Percentiles rank a stretch among this genome's conserved stretches.
These are phyloP conservation scores for Stratiomys singularior DNA, from an alignment of 2,888 invertebrate species.

Conservation along the genomic window DNA sequence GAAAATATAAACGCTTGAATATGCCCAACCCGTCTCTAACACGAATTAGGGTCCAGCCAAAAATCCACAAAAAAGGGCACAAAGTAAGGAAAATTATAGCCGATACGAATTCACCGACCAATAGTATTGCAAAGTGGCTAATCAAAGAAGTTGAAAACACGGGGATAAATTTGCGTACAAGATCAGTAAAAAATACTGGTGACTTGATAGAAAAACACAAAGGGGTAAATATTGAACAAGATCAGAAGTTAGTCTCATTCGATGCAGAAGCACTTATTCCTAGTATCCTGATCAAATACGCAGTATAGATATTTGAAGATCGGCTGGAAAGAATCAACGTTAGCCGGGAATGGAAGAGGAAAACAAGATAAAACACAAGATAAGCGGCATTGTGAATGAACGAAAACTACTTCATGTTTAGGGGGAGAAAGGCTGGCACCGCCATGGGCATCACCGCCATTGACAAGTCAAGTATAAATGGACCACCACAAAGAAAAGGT, in stretches of 20 bases:
- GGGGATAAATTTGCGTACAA: background rate
- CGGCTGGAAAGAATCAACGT: background rate
- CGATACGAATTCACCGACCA: background rate
- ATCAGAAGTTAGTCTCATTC: background rate
- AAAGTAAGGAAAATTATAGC: background rate
- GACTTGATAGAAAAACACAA: background rate
- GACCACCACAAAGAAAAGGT: too few relatives aligned
- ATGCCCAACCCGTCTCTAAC: background rate
- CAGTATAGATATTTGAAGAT: background rate
- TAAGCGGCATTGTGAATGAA: background rate
- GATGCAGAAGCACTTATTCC: background rate
- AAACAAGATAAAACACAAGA: background rate
- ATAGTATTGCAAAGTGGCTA: constrained; percentile 9
- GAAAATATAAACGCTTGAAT: background rate
- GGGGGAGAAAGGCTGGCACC: background rate
- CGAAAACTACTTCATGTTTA: background rate
- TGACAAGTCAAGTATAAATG: too few relatives aligned
- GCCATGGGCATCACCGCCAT: background rate
- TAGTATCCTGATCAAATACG: background rate
- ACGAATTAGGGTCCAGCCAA: constrained; percentile 5
- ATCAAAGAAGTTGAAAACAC: background rate
- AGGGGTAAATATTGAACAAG: background rate
- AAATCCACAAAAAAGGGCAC: background rate
- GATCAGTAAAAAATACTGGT: background rate
- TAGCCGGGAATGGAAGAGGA: background rate